phyloP scores from a whole-genome alignment of 2,797 vertebrate species.

The Scleropages formosus region DNA sequence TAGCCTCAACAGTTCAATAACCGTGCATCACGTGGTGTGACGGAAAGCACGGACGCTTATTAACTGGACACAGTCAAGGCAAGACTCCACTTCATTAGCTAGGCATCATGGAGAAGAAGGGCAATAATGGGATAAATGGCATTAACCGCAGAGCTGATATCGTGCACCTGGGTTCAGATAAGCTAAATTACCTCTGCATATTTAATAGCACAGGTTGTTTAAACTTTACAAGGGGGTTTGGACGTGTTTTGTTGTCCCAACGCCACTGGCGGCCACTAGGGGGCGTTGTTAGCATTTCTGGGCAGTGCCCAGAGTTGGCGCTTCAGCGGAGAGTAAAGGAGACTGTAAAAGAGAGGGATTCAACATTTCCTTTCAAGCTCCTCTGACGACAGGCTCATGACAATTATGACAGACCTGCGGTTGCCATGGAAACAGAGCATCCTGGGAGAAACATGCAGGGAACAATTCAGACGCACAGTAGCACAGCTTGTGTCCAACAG shows the following conservation, averaged over 20 bases:
- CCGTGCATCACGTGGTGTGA: background rate
- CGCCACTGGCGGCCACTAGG: background rate
- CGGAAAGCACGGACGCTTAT: slow-evolving; percentile 13
- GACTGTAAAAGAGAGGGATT: slow-evolving; percentile 47
- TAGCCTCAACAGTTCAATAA: background rate
- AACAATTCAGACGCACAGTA: slow-evolving; percentile 43
- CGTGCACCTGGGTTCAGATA: background rate
- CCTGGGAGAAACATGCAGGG: slow-evolving; percentile 62
- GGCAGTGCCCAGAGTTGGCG: slow-evolving; percentile 9
- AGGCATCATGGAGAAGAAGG: background rate
- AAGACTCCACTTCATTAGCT: slow-evolving; percentile 9
- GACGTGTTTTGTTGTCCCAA: background rate
- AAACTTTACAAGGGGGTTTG: too few species aligned
- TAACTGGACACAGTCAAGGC: background rate
- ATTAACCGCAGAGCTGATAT: slow-evolving; percentile 10
- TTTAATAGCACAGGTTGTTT: background rate
- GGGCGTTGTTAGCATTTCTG: background rate
- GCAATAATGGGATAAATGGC: slow-evolving; percentile 15
- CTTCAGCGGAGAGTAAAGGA: slow-evolving; percentile 19
- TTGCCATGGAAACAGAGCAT: slow-evolving; percentile 72
- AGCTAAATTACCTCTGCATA: background rate
- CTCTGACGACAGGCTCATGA: slow-evolving; percentile 57
- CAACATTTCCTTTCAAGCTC: slow-evolving; percentile 67
- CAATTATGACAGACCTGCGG: slow-evolving; percentile 65
- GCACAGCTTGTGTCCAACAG: background rate